Conservation (phyloP, 64 coral and sea anemone genomes). For the Platygyra sinensis region DNA sequence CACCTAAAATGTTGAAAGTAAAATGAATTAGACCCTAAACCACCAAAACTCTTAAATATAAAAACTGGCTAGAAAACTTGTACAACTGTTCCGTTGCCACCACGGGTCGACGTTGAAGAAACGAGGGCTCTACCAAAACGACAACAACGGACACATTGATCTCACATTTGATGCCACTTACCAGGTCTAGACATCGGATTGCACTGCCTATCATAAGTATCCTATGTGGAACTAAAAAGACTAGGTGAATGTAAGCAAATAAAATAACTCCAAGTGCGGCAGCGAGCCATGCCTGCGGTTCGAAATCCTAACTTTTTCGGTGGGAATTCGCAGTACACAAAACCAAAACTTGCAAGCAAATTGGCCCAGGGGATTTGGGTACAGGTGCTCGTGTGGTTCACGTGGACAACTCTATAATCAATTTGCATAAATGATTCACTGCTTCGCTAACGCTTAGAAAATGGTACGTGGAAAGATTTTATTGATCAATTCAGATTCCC, state of each 20-base stretch:
- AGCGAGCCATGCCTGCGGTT: conserved; percentile 80
- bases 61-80: conserved; percentile 43
- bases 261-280: conserved; percentile 78
- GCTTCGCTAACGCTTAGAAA: not conserved
- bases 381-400: conserved; percentile 80
- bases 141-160: conserved; percentile 42
- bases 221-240: conserved; percentile 92
- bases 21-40: conserved; percentile 8
- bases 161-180: conserved; percentile 60
- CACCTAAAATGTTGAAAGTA: conserved; percentile 62
- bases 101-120: conserved; percentile 57
- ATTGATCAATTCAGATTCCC: conserved; percentile 13
- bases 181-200: conserved; percentile 94
- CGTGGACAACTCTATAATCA: conserved; percentile 55
- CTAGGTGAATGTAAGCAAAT: conserved; percentile 89
- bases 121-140: conserved; percentile 71
- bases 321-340: conserved; percentile 99
- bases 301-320: conserved; percentile 63
- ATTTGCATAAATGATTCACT: conserved; percentile 33
- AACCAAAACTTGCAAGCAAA: conserved; percentile 69
- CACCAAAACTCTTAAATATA: conserved; percentile 8
- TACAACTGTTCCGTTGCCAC: conserved; percentile 66
- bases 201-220: conserved; percentile 98
- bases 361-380: conserved; percentile 93
- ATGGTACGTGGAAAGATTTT: conserved; percentile 20